Conservation (phyloP, 2,113 vertebrate genomes). For the Halcyon senegalensis region DNA sequence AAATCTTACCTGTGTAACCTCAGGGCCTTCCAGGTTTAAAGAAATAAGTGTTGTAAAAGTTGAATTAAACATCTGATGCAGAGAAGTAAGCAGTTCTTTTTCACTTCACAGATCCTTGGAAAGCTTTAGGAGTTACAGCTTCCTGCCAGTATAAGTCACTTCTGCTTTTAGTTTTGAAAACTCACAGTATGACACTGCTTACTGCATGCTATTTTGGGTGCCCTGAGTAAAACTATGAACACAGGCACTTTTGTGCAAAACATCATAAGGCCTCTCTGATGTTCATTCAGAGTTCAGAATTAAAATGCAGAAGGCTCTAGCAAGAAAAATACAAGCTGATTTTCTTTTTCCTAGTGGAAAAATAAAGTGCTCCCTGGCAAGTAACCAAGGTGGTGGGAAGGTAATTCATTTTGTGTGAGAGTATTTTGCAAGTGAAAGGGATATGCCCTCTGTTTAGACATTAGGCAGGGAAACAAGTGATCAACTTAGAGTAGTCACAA, state of each 20-base stretch:
- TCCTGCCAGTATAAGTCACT: slow-evolving; percentile 54
- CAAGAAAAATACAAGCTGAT: slow-evolving; percentile 78
- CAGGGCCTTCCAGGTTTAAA: neutral
- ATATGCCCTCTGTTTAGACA: slow-evolving; percentile 74
- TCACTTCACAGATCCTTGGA: slow-evolving; percentile 3
- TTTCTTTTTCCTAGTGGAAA: slow-evolving; percentile 70
- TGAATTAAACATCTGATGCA: neutral
- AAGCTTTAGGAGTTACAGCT: slow-evolving; percentile 28
- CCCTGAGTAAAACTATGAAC: slow-evolving; percentile 83
- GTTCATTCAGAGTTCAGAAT: slow-evolving; percentile 83
- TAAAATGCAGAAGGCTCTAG: slow-evolving; percentile 82
- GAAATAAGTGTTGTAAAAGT: neutral
- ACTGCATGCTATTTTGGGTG: slow-evolving; percentile 76
- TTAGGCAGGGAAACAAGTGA: slow-evolving; percentile 68
- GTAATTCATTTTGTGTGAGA: slow-evolving; percentile 75
- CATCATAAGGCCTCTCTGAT: slow-evolving; percentile 79
- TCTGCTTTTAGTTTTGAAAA: slow-evolving; percentile 67
- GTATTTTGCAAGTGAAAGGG: slow-evolving; percentile 74
- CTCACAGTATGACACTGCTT: slow-evolving; percentile 69
- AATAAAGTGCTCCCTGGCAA: slow-evolving; percentile 77
- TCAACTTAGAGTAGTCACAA: slow-evolving; percentile 54
- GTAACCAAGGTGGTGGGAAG: slow-evolving; percentile 64
- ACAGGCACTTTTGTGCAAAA: slow-evolving; percentile 89
- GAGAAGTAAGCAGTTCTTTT: neutral
- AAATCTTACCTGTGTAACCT: slow-evolving; percentile 66